phyloP scores from a whole-genome alignment of 2,797 vertebrate genomes.

The Gobio occitaniae region DNA sequence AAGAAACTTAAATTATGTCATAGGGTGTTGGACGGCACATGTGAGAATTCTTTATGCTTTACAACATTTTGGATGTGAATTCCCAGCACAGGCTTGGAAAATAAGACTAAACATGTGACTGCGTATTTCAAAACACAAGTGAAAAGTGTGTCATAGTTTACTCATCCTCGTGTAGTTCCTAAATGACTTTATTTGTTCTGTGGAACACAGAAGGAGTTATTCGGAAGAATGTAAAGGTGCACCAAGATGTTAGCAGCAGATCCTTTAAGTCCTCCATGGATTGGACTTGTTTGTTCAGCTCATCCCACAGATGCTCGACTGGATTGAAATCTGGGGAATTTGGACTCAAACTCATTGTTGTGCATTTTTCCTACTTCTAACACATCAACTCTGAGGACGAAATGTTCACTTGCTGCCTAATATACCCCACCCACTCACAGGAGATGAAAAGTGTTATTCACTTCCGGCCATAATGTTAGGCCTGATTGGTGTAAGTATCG shows the following conservation, averaged over 20 bases:
- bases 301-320: too few relatives aligned
- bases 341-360: too few relatives aligned
- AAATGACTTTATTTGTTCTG: background rate
- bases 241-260: too few relatives aligned
- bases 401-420: too few relatives aligned
- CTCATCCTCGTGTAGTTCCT: background rate
- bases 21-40: slow-evolving; percentile 33
- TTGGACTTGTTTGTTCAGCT: too few relatives aligned
- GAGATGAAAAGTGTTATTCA: too few relatives aligned
- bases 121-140: slow-evolving; percentile 1
- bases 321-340: too few relatives aligned
- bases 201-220: background rate
- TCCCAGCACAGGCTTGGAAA: background rate
- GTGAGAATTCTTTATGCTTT: slow-evolving; percentile 18
- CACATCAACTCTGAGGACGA: too few relatives aligned
- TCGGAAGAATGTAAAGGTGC: background rate
- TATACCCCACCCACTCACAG: too few relatives aligned
- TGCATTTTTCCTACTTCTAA: too few relatives aligned
- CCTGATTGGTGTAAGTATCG: background rate
- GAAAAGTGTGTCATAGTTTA: slow-evolving; percentile 6
- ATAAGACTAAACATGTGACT: background rate
- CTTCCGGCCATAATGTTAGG: too few relatives aligned
- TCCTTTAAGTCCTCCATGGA: too few relatives aligned
- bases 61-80: background rate
- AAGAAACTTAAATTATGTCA: slow-evolving; percentile 26